Conservation (phyloP, 2,797 vertebrate genomes). For the Sebastes flavidus region DNA sequence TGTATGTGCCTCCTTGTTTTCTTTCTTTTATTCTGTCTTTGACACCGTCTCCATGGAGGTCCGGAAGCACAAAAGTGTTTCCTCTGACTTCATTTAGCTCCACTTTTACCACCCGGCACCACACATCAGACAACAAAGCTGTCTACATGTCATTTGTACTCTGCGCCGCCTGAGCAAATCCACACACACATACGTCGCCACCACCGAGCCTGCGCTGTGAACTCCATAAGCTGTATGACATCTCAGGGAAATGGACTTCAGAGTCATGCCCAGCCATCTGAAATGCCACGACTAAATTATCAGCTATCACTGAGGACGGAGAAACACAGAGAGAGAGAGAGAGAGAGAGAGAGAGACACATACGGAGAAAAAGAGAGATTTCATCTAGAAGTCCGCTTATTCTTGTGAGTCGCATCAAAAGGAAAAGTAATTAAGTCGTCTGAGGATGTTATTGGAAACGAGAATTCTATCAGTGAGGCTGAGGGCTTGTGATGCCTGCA, state of each 20-base stretch:
- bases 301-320: slow-evolving; percentile 43
- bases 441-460: slow-evolving; percentile 81
- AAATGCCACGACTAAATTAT: slow-evolving; percentile 64
- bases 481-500: slow-evolving; percentile 73
- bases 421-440: slow-evolving; percentile 86
- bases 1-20: not conserved
- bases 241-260: slow-evolving; percentile 45
- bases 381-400: slow-evolving; percentile 72
- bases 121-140: slow-evolving; percentile 7
- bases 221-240: slow-evolving; percentile 34
- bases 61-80: slow-evolving; percentile 11
- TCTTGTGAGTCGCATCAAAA: slow-evolving; percentile 76
- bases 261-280: slow-evolving; percentile 36
- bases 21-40: not conserved
- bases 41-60: not conserved
- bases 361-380: slow-evolving; percentile 62
- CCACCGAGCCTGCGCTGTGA: not conserved
- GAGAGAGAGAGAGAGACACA: not conserved
- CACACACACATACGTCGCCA: not conserved
- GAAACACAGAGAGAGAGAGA: slow-evolving; percentile 24
- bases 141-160: not conserved
- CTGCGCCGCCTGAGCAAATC: not conserved
- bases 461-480: slow-evolving; percentile 80
- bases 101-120: not conserved
- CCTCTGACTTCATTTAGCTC: slow-evolving; percentile 10